Base-by-base conservation (phyloP, 2,797 vertebrate species). In the Sciaenops ocellatus region DNA sequence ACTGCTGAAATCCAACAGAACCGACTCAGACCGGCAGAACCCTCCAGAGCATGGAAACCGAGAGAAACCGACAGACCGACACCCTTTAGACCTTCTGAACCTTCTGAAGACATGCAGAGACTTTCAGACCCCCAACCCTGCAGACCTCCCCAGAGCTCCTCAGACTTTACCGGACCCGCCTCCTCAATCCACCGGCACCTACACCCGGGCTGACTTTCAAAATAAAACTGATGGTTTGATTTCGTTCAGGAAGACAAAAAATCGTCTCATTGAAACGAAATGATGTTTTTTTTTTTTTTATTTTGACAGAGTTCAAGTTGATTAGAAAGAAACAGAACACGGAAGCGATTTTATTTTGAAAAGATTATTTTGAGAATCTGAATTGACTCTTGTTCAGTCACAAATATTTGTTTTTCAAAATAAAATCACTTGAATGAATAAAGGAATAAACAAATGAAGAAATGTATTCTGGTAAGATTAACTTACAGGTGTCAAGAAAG, bases 211-310 rank as follows among this genome's bases (percentile, higher is more conserved):
- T 1, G 11, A 62, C 51, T 55, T 71, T 82, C 79, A 81, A 28
- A 81, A 79, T 78, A 76, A 78, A 69, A 22, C 12, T 10, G 42
- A 38, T 38, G 34, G 8, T 38, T 38, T 38, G 8, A 38, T 38
- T 38, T 38, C 8, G 34, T 38, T 38, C 34, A 38, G 34, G 8
- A 38, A 38, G 8, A 38, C 34, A 38, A 38, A 38, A 38, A 38
- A 34, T 34, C 34, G 34, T 34, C 8, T 38, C 34, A 9, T 38
- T 38, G 34, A 38, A 38, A 38, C 34, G 34, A 34, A 34, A 34
- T 34, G 6, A 30, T 30, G 6, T 6, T 30, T 30, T n/a, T n/a
- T n/a, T n/a, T n/a, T n/a, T n/a, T n/a, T 6, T 30, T 30, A 30
- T 30, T 6, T 30, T 30, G 30, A 30, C 30, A 30, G 6, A 30